A percentile compares a stretch with the other conserved stretches of the same genome.
phyloP scores from a whole-genome alignment of 1,140 invertebrate genomes.

The Saccostrea echinata region DNA sequence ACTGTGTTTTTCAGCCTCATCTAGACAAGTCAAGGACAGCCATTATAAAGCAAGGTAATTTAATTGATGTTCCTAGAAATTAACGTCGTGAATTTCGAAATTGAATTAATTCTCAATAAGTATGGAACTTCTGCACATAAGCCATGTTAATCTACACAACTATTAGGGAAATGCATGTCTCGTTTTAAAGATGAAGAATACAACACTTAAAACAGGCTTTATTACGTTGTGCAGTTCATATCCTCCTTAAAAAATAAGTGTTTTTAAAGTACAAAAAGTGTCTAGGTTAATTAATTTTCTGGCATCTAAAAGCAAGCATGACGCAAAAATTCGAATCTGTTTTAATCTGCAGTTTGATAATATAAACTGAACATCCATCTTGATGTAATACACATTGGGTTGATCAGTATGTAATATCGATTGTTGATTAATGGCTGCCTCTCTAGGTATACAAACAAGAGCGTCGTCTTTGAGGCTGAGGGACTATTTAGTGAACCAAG shows the following conservation, averaged over 20 bases:
- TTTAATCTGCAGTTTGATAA: neutral
- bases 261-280: neutral
- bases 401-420: neutral
- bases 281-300: neutral
- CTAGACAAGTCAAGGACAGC: neutral
- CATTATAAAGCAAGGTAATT: slow-evolving; percentile 25
- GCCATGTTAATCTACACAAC: neutral
- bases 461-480: slow-evolving; percentile 3
- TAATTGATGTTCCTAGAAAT: neutral
- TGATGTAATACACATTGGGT: neutral
- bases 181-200: neutral
- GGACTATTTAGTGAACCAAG: neutral
- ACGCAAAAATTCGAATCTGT: neutral
- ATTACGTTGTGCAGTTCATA: neutral
- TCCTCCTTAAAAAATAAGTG: neutral
- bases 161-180: neutral
- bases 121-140: neutral
- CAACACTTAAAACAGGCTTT: neutral
- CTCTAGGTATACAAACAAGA: slow-evolving; percentile 16
- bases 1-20: neutral
- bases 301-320: neutral
- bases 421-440: neutral
- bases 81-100: neutral
- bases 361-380: neutral
- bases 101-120: neutral